Evolutionary conservation across 2,888 invertebrate genomes (phyloP).

Genomic region (Caenorhabditis sp.): DNA sequence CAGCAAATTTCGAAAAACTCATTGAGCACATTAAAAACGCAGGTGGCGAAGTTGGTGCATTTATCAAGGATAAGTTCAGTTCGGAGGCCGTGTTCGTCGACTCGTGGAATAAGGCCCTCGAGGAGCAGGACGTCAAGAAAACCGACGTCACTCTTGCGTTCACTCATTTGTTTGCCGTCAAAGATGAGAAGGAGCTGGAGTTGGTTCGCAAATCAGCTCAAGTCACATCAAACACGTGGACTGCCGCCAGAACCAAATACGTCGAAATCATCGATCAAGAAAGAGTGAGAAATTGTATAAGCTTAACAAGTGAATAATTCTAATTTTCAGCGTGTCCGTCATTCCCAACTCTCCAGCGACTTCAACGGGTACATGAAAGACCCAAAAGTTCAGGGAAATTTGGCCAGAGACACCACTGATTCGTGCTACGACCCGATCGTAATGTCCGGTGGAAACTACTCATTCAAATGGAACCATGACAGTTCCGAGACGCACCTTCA

Average conservation of each 20-base stretch:
- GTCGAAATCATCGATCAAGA: slow-evolving; percentile 99
- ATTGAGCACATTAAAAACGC: slow-evolving; percentile 89
- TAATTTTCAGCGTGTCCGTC: slow-evolving; percentile 94
- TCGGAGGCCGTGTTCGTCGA: slow-evolving; percentile 96
- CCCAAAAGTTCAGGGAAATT: slow-evolving; percentile 91
- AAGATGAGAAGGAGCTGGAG: slow-evolving; percentile 92
- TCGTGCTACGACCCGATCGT: slow-evolving; percentile 99
- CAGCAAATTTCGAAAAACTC: slow-evolving; percentile 85
- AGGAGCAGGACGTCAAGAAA: slow-evolving; percentile 87
- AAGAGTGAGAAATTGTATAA: slow-evolving; percentile 82
- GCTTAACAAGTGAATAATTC: too few species aligned
- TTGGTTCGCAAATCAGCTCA: slow-evolving; percentile 92
- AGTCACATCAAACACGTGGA: slow-evolving; percentile 94
- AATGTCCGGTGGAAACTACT: slow-evolving; percentile 98
- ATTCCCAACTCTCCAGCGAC: slow-evolving; percentile 93
- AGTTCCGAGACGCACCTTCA: slow-evolving; percentile 53
- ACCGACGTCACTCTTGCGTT: slow-evolving; percentile 88
- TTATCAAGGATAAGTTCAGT: slow-evolving; percentile 92
- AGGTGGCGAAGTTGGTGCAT: slow-evolving; percentile 89
- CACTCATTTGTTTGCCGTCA: slow-evolving; percentile 91
- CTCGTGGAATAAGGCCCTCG: slow-evolving; percentile 88
- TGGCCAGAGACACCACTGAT: slow-evolving; percentile 84
- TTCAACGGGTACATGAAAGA: slow-evolving; percentile 94
- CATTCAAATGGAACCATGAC: slow-evolving; percentile 93
- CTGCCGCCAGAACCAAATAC: slow-evolving; percentile 94